Percentiles rank a stretch among this genome's conserved stretches.
Conservation (phyloP, 2,797 vertebrate genomes). For the Ctenopoma kingsleyae region DNA sequence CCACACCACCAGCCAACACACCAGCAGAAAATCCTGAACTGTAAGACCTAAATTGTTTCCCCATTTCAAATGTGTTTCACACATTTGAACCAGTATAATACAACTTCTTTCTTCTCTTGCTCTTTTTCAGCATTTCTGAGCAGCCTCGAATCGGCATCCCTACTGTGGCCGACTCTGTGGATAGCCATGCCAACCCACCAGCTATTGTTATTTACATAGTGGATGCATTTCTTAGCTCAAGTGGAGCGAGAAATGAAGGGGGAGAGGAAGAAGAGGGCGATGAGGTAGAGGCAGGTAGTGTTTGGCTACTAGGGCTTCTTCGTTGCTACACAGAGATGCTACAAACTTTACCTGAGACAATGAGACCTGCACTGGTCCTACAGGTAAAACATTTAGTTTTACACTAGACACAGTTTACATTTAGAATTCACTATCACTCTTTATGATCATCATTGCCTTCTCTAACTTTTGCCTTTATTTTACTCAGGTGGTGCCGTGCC, state of each 20-base stretch:
- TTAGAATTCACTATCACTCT: background rate
- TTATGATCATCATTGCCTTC: background rate
- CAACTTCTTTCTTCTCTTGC: background rate
- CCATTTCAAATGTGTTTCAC: background rate
- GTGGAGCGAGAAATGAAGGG: constrained; percentile 83
- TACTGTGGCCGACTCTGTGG: constrained; percentile 89
- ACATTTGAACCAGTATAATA: background rate
- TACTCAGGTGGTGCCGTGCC: constrained; percentile 92
- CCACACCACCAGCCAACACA: constrained; percentile 71
- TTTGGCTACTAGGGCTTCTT: constrained; percentile 95
- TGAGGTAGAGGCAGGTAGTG: constrained; percentile 89
- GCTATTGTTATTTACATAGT: constrained; percentile 96
- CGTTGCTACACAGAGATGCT: constrained; percentile 97
- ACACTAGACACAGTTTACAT: background rate
- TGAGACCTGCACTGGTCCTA: constrained; percentile 93
- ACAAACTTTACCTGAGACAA: constrained; percentile 90
- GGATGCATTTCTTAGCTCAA: constrained; percentile 93
- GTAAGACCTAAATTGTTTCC: constrained; percentile 59
- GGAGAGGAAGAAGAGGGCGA: constrained; percentile 89
- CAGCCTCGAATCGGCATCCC: constrained; percentile 94
- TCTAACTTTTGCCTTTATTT: background rate
- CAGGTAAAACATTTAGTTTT: constrained; percentile 83
- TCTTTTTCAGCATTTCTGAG: constrained; percentile 73
- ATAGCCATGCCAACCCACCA: constrained; percentile 91
- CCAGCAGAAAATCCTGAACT: constrained; percentile 79